Conservation (phyloP, 2,888 invertebrate species). For the Elgonia sp. region DNA sequence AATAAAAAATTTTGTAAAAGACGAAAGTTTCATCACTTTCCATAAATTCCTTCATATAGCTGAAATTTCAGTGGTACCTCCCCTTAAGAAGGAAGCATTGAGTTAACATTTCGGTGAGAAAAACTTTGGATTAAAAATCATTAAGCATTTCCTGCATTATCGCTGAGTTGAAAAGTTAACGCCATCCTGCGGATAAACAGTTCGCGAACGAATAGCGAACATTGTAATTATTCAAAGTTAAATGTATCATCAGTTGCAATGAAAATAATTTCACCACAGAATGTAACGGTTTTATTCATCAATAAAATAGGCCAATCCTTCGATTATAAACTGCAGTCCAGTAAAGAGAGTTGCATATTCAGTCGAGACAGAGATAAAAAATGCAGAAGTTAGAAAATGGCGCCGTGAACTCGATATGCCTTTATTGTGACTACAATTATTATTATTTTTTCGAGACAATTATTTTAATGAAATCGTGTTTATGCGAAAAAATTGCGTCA, state of each 20-base stretch:
- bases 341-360: not conserved
- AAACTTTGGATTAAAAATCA: too few relatives aligned
- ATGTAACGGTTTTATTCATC: conserved; percentile 61
- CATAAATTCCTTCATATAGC: too few relatives aligned
- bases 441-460: too few relatives aligned
- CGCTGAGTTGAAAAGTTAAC: conserved; percentile 32
- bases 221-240: conserved; percentile 48
- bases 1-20: too few relatives aligned
- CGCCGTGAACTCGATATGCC: too few relatives aligned
- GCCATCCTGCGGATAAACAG: conserved; percentile 38
- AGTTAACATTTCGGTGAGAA: not conserved
- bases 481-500: too few relatives aligned
- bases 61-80: too few relatives aligned
- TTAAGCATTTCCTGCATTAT: conserved; percentile 38
- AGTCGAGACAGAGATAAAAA: conserved; percentile 11
- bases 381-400: not conserved
- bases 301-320: conserved; percentile 56
- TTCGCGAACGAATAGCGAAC: conserved; percentile 31
- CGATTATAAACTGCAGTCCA: conserved; percentile 47
- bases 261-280: conserved; percentile 54
- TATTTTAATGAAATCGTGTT: too few relatives aligned
- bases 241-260: conserved; percentile 55
- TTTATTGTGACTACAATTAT: too few relatives aligned
- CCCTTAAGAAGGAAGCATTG: conserved; percentile 6
- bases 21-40: too few relatives aligned